Evolutionary conservation across 2,888 invertebrate genomes (phyloP), one percentile per base, ranked within the genome.

Genomic region (Furcula furcula): DNA sequence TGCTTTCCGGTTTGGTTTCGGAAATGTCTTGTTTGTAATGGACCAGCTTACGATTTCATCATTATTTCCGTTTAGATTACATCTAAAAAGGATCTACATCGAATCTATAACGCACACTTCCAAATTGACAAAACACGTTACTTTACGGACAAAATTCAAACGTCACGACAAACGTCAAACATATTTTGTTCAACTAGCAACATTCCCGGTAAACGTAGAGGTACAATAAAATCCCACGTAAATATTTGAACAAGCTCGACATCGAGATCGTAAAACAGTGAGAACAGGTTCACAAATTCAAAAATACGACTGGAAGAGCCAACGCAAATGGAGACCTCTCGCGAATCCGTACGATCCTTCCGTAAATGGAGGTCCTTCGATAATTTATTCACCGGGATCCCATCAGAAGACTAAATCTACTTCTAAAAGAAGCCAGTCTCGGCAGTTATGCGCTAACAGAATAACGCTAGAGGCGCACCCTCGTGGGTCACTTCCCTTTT

Each of bases 401-500:
- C 37, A 31, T 12, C 21, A 21, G 31, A 40, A 54, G 37, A 50
- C 43, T 40, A 45, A 36, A 43, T 42, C 31, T 46, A 31, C 31
- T 3, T 31, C 15, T 34, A 40, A 39, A 42, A 42, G 21, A 37
- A 34, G 39, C 37, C 50, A 55, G 36, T 51, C 44, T 40, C 31
- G 52, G 37, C 41, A 47, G 45, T 64, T 53, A 59, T 59, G 42
- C 41, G 39, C 48, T 57, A 65, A 64, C 51, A 57, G 57, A 54
- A 53, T 61, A 62, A 61, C 65, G 56, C 49, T 22, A 16, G 21
- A 49, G 47, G 38, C 25, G 57, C 55, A 59, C 76, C 67, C 65
- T 47, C 58, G 51, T 46, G 44, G 46, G 49, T 58, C 55, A 65
- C 66, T 75, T 76, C 76, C 55, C 66, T 69, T 63, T 55, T 54